Percentiles rank a stretch among this genome's conserved stretches.
Evolutionary conservation across 2,113 vertebrate genomes (phyloP).

Genomic region (Mormoops blainvillei): DNA sequence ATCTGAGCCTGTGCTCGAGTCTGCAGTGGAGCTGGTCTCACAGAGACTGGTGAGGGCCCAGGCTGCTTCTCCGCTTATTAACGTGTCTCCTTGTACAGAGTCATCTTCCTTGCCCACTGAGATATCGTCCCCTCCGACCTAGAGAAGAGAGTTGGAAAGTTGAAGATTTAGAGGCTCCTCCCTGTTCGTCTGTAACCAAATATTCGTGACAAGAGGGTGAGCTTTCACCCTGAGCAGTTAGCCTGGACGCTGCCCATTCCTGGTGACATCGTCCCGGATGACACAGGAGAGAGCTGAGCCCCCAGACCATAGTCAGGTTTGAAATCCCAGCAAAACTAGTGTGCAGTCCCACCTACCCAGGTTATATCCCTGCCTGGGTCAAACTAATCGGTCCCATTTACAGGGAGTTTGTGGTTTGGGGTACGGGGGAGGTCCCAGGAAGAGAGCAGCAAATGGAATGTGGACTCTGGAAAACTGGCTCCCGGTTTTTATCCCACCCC

Average conservation of each 20-base stretch:
- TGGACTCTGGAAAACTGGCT: background rate
- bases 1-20: slow-evolving; percentile 35
- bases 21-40: background rate
- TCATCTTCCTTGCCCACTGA: slow-evolving; percentile 11
- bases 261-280: slow-evolving; percentile 14
- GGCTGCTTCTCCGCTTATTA: slow-evolving; percentile 28
- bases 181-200: slow-evolving; percentile 19
- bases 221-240: too few species aligned
- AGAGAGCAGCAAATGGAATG: background rate
- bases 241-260: background rate
- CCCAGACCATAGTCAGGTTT: slow-evolving; percentile 35
- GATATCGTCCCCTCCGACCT: slow-evolving; percentile 26
- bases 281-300: slow-evolving; percentile 54
- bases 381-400: accelerated
- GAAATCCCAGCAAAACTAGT: background rate
- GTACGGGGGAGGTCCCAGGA: background rate
- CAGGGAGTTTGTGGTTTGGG: background rate
- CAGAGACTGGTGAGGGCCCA: background rate
- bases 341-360: too few species aligned
- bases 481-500: accelerated
- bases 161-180: slow-evolving; percentile 45
- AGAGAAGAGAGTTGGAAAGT: slow-evolving; percentile 20
- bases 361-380: background rate
- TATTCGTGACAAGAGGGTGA: slow-evolving; percentile 43
- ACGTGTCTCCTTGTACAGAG: background rate